Conservation (phyloP, 2,888 invertebrate genomes). For the Cephonodes hylas region DNA sequence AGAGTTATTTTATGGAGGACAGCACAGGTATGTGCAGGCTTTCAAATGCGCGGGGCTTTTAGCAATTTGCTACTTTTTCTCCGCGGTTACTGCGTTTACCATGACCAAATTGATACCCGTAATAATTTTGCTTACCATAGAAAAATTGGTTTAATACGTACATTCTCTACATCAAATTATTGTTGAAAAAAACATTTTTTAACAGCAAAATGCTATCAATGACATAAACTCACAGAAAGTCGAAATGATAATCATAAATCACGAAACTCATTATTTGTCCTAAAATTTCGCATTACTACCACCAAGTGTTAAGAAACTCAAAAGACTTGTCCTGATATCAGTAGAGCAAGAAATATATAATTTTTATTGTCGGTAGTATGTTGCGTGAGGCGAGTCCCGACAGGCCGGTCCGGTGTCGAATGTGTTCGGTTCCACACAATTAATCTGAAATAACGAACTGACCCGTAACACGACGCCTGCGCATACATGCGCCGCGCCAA, state of each 20-base stretch:
- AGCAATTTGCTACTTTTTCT: too few relatives aligned
- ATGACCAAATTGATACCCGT: too few relatives aligned
- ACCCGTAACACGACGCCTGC: slow-evolving; percentile 70
- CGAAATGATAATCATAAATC: background rate
- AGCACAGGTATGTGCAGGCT: too few relatives aligned
- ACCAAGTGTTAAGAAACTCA: background rate
- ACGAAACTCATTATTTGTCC: background rate
- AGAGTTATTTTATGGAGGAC: too few relatives aligned
- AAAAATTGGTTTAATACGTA: too few relatives aligned
- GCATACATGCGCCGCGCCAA: slow-evolving; percentile 37
- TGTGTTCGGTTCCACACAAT: slow-evolving; percentile 74
- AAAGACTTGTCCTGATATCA: background rate
- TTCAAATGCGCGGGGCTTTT: too few relatives aligned
- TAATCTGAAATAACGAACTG: slow-evolving; percentile 75
- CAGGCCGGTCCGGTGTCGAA: slow-evolving; percentile 61
- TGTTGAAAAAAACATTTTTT: too few relatives aligned
- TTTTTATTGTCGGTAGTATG: slow-evolving; percentile 27
- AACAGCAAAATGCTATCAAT: too few relatives aligned
- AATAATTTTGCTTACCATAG: too few relatives aligned
- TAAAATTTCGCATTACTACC: background rate
- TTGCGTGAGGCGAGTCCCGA: slow-evolving; percentile 39
- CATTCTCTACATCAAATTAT: too few relatives aligned
- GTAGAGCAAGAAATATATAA: background rate
- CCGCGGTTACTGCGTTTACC: too few relatives aligned
- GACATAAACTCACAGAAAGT: too few relatives aligned